Percentiles rank a stretch among this genome's conserved stretches.
Evolutionary conservation across 1,140 invertebrate genomes (phyloP).

Genomic region (Xylocopa sonorina): DNA sequence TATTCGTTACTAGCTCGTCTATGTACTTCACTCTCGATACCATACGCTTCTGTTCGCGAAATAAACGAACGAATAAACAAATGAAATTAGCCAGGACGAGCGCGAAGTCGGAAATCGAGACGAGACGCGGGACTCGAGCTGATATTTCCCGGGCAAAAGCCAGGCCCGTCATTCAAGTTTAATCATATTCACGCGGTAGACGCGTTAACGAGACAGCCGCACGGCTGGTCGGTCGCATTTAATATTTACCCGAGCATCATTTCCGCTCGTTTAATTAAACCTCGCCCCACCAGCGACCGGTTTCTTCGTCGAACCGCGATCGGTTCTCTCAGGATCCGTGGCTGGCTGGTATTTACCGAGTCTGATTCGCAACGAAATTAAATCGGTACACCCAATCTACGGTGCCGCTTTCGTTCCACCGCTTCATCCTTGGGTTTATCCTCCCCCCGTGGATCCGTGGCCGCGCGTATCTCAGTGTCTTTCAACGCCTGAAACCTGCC

Average conservation of each 20-base stretch:
- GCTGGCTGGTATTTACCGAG: conserved; percentile 61
- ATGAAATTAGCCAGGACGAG: conserved; percentile 7
- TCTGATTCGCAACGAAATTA: conserved; percentile 65
- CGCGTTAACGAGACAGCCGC: conserved; percentile 61
- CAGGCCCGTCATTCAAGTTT: conserved; percentile 54
- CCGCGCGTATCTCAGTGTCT: conserved; percentile 9
- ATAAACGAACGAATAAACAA: too few species aligned
- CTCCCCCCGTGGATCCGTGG: background rate
- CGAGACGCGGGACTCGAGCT: background rate
- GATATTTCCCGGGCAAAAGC: conserved; percentile 3
- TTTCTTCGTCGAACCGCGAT: conserved; percentile 57
- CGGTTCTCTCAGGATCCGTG: conserved; percentile 50
- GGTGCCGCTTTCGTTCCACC: conserved; percentile 39
- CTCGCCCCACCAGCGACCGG: conserved; percentile 26
- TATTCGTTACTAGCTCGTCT: too few species aligned
- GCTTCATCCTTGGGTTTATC: conserved; percentile 15
- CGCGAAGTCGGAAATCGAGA: background rate
- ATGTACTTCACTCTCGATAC: too few species aligned
- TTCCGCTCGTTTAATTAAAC: conserved; percentile 68
- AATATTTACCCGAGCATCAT: conserved; percentile 66
- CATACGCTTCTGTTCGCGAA: too few species aligned
- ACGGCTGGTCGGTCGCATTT: conserved; percentile 53
- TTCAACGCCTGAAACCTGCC: background rate
- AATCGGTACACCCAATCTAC: conserved; percentile 63
- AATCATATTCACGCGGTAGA: conserved; percentile 61